A percentile compares a stretch with the other conserved stretches of the same genome.
These are phyloP conservation scores for Vannuccia rotundouncinata DNA, from an alignment of 2,888 invertebrate genomes.

Conservation along the genomic window DNA sequence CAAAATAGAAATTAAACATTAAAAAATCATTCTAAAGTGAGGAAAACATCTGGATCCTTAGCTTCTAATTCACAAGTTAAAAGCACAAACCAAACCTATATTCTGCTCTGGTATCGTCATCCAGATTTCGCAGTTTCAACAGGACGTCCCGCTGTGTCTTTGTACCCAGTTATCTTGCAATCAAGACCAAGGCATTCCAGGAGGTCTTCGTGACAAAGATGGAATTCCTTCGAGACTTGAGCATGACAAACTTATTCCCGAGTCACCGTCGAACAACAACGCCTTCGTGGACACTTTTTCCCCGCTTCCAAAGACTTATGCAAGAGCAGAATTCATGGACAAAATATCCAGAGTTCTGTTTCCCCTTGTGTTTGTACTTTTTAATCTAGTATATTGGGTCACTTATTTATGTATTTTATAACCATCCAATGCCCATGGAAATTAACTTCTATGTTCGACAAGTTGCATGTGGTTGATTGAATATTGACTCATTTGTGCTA, in stretches of 20 bases:
- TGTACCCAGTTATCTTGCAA: slow-evolving; percentile 10
- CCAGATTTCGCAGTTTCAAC: background rate
- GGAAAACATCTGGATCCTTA: too few relatives aligned
- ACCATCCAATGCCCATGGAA: too few relatives aligned
- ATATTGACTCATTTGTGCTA: too few relatives aligned
- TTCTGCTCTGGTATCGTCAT: too few relatives aligned
- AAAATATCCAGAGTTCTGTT: background rate
- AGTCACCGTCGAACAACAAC: background rate
- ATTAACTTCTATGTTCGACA: too few relatives aligned
- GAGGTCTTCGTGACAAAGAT: background rate
- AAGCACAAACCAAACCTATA: too few relatives aligned
- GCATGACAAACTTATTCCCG: background rate
- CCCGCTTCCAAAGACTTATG: background rate
- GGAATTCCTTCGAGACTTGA: background rate
- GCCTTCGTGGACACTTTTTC: background rate
- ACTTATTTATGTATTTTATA: background rate
- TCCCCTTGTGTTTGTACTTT: slow-evolving; percentile 9
- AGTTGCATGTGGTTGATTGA: too few relatives aligned
- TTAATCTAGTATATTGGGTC: slow-evolving; percentile 21
- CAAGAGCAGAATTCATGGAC: background rate
- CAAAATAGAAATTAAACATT: too few relatives aligned
- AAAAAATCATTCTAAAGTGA: too few relatives aligned
- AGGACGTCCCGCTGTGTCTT: slow-evolving; percentile 11
- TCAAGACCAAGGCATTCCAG: background rate
- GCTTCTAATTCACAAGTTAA: too few relatives aligned